phyloP scores from a whole-genome alignment of 2,888 invertebrate genomes.

The Uropetala carovei region DNA sequence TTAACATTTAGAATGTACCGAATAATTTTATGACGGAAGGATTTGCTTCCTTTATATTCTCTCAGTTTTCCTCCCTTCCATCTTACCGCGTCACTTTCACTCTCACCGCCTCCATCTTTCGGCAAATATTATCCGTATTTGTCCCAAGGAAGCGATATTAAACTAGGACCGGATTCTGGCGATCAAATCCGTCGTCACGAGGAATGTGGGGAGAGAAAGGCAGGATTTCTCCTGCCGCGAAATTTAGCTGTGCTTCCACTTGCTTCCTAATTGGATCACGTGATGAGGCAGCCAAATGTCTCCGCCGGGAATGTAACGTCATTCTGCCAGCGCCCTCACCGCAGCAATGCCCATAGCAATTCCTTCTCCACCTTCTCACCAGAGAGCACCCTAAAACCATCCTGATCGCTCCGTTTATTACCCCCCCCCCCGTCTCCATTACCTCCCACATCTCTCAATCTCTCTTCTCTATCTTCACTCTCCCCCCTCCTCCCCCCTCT shows the following conservation, averaged over 20 bases:
- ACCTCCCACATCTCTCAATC: background rate
- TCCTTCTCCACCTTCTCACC: background rate
- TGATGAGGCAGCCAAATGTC: background rate
- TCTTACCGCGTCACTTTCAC: too few species aligned
- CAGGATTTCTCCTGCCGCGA: too few species aligned
- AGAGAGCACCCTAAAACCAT: too few species aligned
- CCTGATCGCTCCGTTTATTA: background rate
- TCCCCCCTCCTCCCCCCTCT: too few species aligned
- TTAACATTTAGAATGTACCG: too few species aligned
- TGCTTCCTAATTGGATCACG: background rate
- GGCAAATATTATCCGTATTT: too few species aligned
- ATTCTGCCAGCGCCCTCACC: background rate
- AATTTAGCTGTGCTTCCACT: background rate
- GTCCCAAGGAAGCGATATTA: background rate
- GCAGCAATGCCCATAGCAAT: background rate
- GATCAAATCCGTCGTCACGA: background rate
- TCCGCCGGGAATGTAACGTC: background rate
- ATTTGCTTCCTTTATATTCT: too few species aligned
- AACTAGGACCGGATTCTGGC: background rate
- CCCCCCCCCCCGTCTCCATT: background rate
- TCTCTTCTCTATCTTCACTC: too few species aligned
- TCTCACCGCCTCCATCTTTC: too few species aligned
- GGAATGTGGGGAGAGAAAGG: too few species aligned
- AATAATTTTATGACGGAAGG: too few species aligned
- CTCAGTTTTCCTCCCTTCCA: too few species aligned